These are phyloP conservation scores for Cariama cristata DNA, from an alignment of 2,113 vertebrate genomes.

Conservation along the genomic window DNA sequence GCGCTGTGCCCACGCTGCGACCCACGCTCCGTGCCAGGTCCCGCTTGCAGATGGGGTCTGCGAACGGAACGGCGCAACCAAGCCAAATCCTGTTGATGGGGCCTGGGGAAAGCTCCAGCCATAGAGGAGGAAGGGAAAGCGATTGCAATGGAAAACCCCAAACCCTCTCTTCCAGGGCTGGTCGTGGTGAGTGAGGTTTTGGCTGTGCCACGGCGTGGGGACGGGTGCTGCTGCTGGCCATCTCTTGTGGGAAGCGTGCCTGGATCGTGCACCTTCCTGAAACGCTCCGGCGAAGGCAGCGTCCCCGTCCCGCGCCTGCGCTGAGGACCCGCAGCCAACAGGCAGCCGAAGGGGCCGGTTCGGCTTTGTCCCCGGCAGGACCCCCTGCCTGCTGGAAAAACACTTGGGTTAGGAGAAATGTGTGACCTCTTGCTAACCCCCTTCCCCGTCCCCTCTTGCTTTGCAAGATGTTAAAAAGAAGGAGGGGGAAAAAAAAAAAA, in stretches of 20 bases:
- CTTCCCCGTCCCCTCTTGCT: background rate
- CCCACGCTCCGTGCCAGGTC: background rate
- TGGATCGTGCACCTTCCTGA: background rate
- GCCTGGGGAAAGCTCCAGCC: background rate
- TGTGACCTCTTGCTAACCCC: conserved; percentile 63
- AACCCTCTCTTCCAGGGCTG: background rate
- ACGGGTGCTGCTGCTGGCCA: background rate
- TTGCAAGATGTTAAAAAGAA: conserved; percentile 1
- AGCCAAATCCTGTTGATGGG: rapidly evolving
- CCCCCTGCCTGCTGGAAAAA: conserved; percentile 60
- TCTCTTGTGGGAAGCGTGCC: background rate
- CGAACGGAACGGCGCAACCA: rapidly evolving
- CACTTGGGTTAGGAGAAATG: conserved; percentile 52
- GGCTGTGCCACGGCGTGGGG: background rate
- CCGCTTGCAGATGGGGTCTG: background rate
- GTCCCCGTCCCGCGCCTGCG: rapidly evolving
- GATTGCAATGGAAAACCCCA: background rate
- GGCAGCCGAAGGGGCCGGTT: background rate
- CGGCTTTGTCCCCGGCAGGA: background rate
- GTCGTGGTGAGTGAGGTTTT: background rate
- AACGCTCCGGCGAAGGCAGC: rapidly evolving
- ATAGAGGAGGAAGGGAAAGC: background rate
- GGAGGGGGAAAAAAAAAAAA: background rate
- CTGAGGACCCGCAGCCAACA: background rate
- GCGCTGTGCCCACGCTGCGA: background rate